phyloP scores from a whole-genome alignment of 1,140 invertebrate genomes.

The Drosophila funebris region DNA sequence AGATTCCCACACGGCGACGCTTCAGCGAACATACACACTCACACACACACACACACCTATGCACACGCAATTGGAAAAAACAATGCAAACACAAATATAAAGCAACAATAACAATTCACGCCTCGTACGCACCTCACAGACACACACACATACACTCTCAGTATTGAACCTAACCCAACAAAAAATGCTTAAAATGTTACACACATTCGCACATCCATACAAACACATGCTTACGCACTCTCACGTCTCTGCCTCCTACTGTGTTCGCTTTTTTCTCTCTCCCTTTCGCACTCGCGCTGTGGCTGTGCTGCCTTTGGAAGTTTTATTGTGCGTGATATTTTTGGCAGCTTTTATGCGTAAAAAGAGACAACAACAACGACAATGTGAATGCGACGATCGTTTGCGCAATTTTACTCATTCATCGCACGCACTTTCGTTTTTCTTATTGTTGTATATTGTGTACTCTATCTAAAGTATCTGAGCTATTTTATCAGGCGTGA shows the following conservation, averaged over 20 bases:
- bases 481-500: too few species aligned
- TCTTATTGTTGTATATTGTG: conserved; percentile 36
- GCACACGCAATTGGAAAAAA: conserved; percentile 32
- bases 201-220: too few species aligned
- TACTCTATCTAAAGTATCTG: too few species aligned
- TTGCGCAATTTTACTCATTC: conserved; percentile 76
- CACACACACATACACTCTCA: conserved; percentile 21
- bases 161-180: conserved; percentile 79
- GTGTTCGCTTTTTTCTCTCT: conserved; percentile 5
- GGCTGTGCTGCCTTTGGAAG: conserved; percentile 10
- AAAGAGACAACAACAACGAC: conserved; percentile 29
- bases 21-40: conserved; percentile 33
- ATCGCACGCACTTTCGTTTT: conserved; percentile 75
- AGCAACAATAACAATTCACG: conserved; percentile 52
- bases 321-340: conserved; percentile 54
- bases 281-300: background rate
- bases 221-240: conserved; percentile 26
- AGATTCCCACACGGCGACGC: conserved; percentile 57
- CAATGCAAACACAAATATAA: conserved; percentile 18
- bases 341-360: conserved; percentile 59
- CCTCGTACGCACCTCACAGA: conserved; percentile 50
- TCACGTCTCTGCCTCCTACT: conserved; percentile 26
- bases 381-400: conserved; percentile 57
- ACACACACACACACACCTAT: conserved; percentile 20
- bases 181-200: conserved; percentile 65